Evolutionary conservation across 2,797 vertebrate genomes (phyloP), one percentile per base, ranked within the genome.

Genomic region (Trichosurus vulpecula): DNA sequence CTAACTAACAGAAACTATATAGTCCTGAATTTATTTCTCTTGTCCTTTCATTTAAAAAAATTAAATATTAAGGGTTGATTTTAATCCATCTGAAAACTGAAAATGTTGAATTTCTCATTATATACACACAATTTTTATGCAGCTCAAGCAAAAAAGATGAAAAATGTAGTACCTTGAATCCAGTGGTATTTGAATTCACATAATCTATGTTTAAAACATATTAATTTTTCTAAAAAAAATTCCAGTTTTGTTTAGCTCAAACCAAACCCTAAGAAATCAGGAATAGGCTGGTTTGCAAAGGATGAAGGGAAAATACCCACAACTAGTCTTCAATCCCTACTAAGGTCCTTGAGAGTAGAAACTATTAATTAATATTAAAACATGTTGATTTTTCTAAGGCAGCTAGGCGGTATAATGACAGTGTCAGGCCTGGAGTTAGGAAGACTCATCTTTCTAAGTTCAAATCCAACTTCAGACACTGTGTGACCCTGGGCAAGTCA

Each of bases 231-330:
- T 90, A 90, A 52, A 52, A 90, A 29, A 90, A 47, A 19, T 9
- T 61, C 31, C 12, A 35, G 12, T 61, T 61, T n/a, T 74, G 35
- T 35, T 74, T n/a, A n/a, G 90, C 6, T 93, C 51, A 92, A 56
- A 35, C 3, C 92, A 54, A 94, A 30, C 41, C 29, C 54, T 0
- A 2, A 22, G 95, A 52, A 52, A 53, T 35, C 81, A 92, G 92
- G 90, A 74, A 94, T 94, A 92, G 31, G 54, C 54, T 92, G 54
- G 41, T 57, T 90, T 91, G 19, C 31, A 90, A 95, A 66, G 11
- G 51, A 57, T 92, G 93, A 90, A 66, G 66, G 93, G 61, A 91
- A 95, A 95, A 81, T 31, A 52, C 9, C 55, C 52, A 87, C 35
- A n/a, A 66, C 4, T 12, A 66, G 58, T 58, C 29, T 58, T 74